Evolutionary conservation across 2,797 vertebrate species (phyloP), one percentile per base, ranked within the genome.

Genomic region (Galagoides demidoff): DNA sequence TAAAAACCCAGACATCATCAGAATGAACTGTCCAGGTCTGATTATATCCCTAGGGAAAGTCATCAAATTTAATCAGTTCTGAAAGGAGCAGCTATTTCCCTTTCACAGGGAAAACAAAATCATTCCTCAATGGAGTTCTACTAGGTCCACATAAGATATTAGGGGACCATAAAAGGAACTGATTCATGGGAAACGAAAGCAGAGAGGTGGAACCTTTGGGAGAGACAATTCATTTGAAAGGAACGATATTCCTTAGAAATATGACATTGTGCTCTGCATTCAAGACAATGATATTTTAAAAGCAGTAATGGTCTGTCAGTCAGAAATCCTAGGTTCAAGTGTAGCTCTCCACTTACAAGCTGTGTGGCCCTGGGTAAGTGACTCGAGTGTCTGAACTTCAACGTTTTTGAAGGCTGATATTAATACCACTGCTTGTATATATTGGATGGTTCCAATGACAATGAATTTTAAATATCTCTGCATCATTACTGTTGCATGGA

Each of bases 11-110:
- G 92, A 93, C 70, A 61, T 74, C 90, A 94, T 95, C 92, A 89
- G 88, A 96, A 95, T 55, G 45, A 92, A 45, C 49, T 70, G 45
- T 90, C 78, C 92, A 90, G 14, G 4, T 27, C 55, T 97, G 95
- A 97, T 95, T 95, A 86, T 77, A 61, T 94, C 96, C 90, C 79
- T 85, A 39, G 88, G 93, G 90, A 96, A 94, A 91, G 59, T 49
- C 61, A 94, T 95, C 79, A 94, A 59, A 71, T 94, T 83, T 89
- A 92, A 97, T 92, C 92, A 93, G 84, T 95, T 89, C 82, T 91
- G 79, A 97, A 96, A 94, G 85, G 76, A 84, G 14, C 3, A 16
- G 34, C 82, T 85, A 74, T 89, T 96, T 96, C 83, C 23, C 49
- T 92, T 92, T 71, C 7, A 22, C 43, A 55, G 25, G 66, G 73